Evolutionary conservation across 2,113 vertebrate species (phyloP).

Genomic region (Herpetotheres cachinnans): DNA sequence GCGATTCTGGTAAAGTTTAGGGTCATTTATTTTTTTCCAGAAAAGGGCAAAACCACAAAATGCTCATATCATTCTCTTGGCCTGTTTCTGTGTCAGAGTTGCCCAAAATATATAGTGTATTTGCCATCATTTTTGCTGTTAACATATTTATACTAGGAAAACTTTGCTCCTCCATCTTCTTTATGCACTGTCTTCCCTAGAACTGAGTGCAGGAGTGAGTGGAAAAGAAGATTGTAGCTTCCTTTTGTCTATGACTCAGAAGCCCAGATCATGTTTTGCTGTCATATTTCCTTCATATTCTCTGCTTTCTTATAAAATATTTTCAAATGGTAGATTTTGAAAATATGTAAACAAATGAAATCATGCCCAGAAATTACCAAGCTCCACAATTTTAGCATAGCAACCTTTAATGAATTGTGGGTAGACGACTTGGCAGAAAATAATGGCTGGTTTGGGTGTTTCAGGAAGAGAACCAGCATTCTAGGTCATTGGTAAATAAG

Average conservation of each 20-base stretch:
- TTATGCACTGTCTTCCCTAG: not conserved
- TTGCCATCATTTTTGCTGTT: not conserved
- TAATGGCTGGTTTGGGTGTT: not conserved
- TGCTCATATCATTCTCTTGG: not conserved
- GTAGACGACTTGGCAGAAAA: not conserved
- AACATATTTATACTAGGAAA: not conserved
- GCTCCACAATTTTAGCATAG: not conserved
- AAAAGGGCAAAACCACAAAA: not conserved
- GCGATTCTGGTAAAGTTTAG: not conserved
- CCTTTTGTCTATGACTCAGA: not conserved
- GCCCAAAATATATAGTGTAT: not conserved
- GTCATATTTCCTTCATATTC: not conserved
- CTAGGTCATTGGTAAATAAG: not conserved
- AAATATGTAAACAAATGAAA: slow-evolving; percentile 4
- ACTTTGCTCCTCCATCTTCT: not conserved
- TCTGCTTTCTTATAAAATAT: slow-evolving; percentile 12
- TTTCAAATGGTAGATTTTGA: not conserved
- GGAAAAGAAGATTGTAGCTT: not conserved
- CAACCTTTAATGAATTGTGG: not conserved
- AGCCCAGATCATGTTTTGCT: not conserved
- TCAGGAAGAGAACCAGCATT: not conserved
- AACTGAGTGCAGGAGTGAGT: not conserved
- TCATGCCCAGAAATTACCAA: slow-evolving; percentile 12
- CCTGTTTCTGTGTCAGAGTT: not conserved
- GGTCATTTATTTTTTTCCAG: not conserved